A percentile compares a stretch with the other conserved stretches of the same genome.
Conservation (phyloP, 2,888 invertebrate genomes). For the Phrixothrix hirtus region DNA sequence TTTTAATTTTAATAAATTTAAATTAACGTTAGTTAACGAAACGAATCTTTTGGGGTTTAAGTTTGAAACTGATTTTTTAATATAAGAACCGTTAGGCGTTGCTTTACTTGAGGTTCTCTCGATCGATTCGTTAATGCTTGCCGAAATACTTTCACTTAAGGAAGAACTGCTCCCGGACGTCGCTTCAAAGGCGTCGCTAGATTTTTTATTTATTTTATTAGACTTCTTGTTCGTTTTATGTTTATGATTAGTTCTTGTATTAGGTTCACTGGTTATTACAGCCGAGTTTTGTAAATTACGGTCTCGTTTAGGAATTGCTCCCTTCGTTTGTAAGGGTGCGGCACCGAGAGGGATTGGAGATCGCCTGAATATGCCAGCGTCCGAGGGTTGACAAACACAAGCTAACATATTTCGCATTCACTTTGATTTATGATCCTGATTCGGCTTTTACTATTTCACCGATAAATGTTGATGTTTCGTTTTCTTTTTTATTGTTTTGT, state of each 20-base stretch:
- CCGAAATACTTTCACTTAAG: constrained; percentile 16
- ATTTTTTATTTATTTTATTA: constrained; percentile 8
- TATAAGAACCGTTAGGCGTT: constrained; percentile 5
- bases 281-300: constrained; percentile 43
- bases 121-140: constrained; percentile 17
- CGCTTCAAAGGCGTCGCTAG: constrained; percentile 8
- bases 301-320: constrained; percentile 45
- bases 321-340: constrained; percentile 48
- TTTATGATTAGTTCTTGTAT: constrained; percentile 17
- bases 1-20: neutral
- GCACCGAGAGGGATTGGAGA: constrained; percentile 59
- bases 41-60: constrained; percentile 6
- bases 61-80: constrained; percentile 16
- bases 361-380: constrained; percentile 62
- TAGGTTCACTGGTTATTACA: constrained; percentile 43
- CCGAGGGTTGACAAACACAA: constrained; percentile 69
- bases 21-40: constrained; percentile 13
- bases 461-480: constrained; percentile 1
- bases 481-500: constrained; percentile 25
- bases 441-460: too few relatives aligned
- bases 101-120: constrained; percentile 12
- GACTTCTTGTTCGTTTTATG: constrained; percentile 13
- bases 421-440: constrained; percentile 19
- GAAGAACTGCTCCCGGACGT: constrained; percentile 17
- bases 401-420: constrained; percentile 62